A percentile compares a stretch with the other conserved stretches of the same genome.
Evolutionary conservation across 2,113 vertebrate species (phyloP).

Genomic region (Oxyruncus cristatus): DNA sequence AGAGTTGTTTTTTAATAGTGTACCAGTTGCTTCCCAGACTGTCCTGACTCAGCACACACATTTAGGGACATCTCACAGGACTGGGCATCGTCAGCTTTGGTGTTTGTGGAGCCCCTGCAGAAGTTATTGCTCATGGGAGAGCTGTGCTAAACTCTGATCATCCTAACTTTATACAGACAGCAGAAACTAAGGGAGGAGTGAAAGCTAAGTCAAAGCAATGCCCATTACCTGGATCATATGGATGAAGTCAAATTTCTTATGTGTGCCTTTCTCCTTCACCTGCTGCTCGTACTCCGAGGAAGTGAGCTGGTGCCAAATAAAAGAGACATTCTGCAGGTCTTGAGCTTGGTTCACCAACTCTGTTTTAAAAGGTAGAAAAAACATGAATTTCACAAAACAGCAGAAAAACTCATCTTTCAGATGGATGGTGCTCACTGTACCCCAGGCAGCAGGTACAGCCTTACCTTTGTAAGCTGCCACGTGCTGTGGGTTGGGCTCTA

Average conservation of each 20-base stretch:
- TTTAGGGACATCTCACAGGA: not conserved
- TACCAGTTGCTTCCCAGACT: not conserved
- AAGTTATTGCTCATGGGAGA: not conserved
- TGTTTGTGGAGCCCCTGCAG: not conserved
- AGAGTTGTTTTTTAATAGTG: not conserved
- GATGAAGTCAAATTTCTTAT: conserved; percentile 68
- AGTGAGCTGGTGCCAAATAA: conserved; percentile 64
- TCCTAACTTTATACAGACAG: not conserved
- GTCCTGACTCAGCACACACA: not conserved
- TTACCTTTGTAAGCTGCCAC: conserved; percentile 80
- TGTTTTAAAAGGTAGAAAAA: not conserved
- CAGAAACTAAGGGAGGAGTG: not conserved
- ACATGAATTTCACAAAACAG: not conserved
- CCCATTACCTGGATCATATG: conserved; percentile 69
- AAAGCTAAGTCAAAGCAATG: not conserved
- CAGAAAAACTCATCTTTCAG: not conserved
- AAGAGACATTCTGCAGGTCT: conserved; percentile 59
- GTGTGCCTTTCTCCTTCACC: conserved; percentile 11
- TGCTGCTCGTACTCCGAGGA: conserved; percentile 47
- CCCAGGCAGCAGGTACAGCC: not conserved
- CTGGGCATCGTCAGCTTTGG: not conserved
- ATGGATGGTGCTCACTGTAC: rapidly evolving
- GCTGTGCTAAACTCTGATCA: not conserved
- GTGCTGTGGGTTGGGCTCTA: conserved; percentile 82
- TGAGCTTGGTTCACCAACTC: conserved; percentile 43